A percentile compares a stretch with the other conserved stretches of the same genome.
These are phyloP conservation scores for Teleiodes luculella DNA, from an alignment of 2,888 invertebrate genomes.

Conservation along the genomic window DNA sequence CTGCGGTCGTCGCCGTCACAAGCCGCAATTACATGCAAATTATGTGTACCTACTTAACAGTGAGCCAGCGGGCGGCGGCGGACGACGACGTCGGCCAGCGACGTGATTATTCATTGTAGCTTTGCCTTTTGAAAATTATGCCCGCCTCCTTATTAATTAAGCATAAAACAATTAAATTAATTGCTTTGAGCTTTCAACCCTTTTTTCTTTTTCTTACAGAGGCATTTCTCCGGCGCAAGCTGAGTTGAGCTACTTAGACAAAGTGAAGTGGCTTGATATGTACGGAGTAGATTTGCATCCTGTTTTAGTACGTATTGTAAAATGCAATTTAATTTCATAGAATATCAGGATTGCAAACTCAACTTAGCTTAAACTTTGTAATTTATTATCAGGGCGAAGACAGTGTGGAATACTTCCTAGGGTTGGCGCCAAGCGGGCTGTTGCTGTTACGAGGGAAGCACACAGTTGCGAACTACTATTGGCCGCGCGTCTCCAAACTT, in stretches of 20 bases:
- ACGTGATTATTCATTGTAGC: slow-evolving; percentile 53
- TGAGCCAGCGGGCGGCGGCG: slow-evolving; percentile 40
- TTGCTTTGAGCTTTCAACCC: slow-evolving; percentile 27
- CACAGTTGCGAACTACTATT: slow-evolving; percentile 98
- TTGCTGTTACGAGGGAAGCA: slow-evolving; percentile 96
- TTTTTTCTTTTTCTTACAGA: slow-evolving; percentile 66
- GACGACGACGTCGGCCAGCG: slow-evolving; percentile 27
- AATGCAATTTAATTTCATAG: not conserved
- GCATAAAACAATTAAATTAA: slow-evolving; percentile 48
- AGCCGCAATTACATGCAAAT: slow-evolving; percentile 75
- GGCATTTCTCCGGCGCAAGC: slow-evolving; percentile 94
- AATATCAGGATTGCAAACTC: not conserved
- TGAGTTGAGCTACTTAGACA: slow-evolving; percentile 96
- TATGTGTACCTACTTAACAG: slow-evolving; percentile 65
- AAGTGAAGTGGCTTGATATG: slow-evolving; percentile 99
- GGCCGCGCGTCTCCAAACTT: slow-evolving; percentile 98
- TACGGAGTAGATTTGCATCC: slow-evolving; percentile 98
- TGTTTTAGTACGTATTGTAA: slow-evolving; percentile 85
- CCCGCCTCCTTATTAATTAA: slow-evolving; percentile 44
- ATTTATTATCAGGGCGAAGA: slow-evolving; percentile 88
- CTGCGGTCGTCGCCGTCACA: slow-evolving; percentile 54
- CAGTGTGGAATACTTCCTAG: slow-evolving; percentile 97
- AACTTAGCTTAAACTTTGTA: not conserved
- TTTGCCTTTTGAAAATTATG: slow-evolving; percentile 52
- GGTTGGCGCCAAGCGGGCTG: slow-evolving; percentile 96